Conservation (phyloP, 1,140 invertebrate genomes). For the Drosophila arawakana region DNA sequence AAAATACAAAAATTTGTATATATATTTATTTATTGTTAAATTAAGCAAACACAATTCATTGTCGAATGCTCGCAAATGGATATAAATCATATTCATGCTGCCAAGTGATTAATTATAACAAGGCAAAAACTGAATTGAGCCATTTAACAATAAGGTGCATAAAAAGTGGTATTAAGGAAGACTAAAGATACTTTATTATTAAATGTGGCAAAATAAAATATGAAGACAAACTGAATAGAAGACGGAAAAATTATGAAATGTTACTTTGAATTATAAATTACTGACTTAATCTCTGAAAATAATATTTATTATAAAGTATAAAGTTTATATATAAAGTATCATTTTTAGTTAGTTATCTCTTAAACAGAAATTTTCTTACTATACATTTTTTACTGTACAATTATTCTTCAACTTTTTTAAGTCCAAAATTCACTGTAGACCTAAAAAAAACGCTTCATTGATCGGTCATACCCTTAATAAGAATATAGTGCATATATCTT, state of each 20-base stretch:
- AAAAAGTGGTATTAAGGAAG: neutral
- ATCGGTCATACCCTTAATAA: conserved; percentile 1
- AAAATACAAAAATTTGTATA: neutral
- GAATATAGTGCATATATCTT: conserved; percentile 18
- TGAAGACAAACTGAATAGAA: too few species aligned
- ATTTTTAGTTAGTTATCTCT: too few species aligned
- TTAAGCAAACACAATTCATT: conserved; percentile 31
- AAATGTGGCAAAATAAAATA: too few species aligned
- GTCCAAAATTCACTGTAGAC: neutral
- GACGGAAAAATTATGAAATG: too few species aligned
- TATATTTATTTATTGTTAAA: conserved; percentile 17
- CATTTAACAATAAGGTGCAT: conserved; percentile 12
- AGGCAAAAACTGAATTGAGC: conserved; percentile 6
- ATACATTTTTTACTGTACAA: too few species aligned
- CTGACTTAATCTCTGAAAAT: too few species aligned
- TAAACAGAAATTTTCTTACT: too few species aligned
- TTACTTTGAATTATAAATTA: too few species aligned
- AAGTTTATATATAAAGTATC: too few species aligned
- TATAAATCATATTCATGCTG: conserved; percentile 20
- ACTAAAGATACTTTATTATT: too few species aligned
- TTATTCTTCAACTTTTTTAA: too few species aligned
- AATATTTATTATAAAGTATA: too few species aligned
- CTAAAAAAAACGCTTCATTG: neutral
- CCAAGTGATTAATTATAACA: conserved; percentile 55
- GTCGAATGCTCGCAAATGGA: conserved; percentile 24